phyloP scores from a whole-genome alignment of 2,888 invertebrate genomes.

The Sylvicola cinctus region DNA sequence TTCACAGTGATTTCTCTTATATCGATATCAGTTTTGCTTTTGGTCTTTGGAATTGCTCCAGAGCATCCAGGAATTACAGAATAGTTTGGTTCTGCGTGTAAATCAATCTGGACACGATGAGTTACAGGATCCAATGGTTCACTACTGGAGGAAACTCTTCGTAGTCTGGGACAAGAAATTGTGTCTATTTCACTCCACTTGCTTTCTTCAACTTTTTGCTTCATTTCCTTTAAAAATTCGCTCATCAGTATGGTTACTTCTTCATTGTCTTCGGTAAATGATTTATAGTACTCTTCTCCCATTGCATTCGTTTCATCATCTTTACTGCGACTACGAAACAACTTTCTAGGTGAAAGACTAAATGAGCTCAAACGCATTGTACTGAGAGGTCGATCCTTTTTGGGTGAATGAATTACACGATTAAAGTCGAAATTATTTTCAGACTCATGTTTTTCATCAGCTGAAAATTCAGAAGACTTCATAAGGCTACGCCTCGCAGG shows the following conservation, averaged over 20 bases:
- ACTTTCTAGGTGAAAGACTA: slow-evolving; percentile 3
- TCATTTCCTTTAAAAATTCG: slow-evolving; percentile 4
- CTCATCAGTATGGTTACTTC: slow-evolving; percentile 4
- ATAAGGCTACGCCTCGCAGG: no score
- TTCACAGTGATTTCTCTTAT: background rate
- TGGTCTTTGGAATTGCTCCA: background rate
- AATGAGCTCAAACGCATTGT: no score
- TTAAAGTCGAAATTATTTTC: slow-evolving; percentile 18
- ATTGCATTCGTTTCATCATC: no score
- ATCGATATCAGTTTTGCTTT: background rate
- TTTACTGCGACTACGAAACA: background rate
- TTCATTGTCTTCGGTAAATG: slow-evolving; percentile 4
- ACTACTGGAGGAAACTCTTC: slow-evolving; percentile 2
- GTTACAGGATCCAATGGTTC: background rate
- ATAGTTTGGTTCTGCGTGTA: slow-evolving; percentile 16
- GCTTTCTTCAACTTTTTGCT: slow-evolving; percentile 2
- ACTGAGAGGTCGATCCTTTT: background rate
- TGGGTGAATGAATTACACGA: slow-evolving; percentile 17
- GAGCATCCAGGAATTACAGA: slow-evolving; percentile 8
- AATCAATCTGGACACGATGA: slow-evolving; percentile 2
- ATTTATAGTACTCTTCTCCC: slow-evolving; percentile 3
- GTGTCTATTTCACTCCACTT: no score
- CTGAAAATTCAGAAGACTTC: no score
- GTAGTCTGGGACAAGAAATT: no score
- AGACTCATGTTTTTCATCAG: no score